Percentiles rank a stretch among this genome's conserved stretches.
Evolutionary conservation across 2,888 invertebrate genomes (phyloP).

Genomic region (Plagodis dolabraria): DNA sequence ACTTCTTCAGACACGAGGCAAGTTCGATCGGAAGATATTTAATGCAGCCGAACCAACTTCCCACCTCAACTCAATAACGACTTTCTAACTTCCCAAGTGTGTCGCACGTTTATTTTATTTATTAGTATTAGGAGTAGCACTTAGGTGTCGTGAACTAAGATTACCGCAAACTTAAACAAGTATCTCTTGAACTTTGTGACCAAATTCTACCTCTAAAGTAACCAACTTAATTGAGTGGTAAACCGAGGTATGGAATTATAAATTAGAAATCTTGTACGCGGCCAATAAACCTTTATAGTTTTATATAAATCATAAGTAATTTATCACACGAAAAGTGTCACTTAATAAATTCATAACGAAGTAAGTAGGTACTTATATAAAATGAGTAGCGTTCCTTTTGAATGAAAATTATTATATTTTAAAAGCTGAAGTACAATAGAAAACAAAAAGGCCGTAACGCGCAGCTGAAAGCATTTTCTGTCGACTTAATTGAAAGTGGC

Average conservation of each 20-base stretch:
- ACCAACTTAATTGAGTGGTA: conserved; percentile 20
- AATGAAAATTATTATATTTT: neutral
- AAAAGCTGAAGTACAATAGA: conserved; percentile 11
- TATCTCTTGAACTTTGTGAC: conserved; percentile 23
- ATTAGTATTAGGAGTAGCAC: conserved; percentile 26
- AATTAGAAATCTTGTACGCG: conserved; percentile 7
- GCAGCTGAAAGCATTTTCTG: conserved; percentile 43
- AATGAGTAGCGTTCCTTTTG: too few relatives aligned
- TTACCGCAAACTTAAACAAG: conserved; percentile 25
- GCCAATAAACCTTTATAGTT: neutral
- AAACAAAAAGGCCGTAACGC: conserved; percentile 32
- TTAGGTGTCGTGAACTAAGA: conserved; percentile 26
- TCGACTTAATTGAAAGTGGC: conserved; percentile 44
- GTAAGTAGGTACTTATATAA: too few relatives aligned
- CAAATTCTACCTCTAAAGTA: conserved; percentile 16
- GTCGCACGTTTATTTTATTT: conserved; percentile 29
- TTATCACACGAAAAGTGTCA: neutral
- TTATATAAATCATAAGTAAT: neutral
- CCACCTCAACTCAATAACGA: conserved; percentile 22
- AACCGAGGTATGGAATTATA: conserved; percentile 12
- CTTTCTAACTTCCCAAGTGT: conserved; percentile 23
- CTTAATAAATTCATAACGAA: too few relatives aligned
- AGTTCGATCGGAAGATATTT: conserved; percentile 24
- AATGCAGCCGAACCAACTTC: conserved; percentile 17
- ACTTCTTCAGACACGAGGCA: conserved; percentile 3